phyloP scores from a whole-genome alignment of 2,888 invertebrate species.

The Agrochola lychnidis region DNA sequence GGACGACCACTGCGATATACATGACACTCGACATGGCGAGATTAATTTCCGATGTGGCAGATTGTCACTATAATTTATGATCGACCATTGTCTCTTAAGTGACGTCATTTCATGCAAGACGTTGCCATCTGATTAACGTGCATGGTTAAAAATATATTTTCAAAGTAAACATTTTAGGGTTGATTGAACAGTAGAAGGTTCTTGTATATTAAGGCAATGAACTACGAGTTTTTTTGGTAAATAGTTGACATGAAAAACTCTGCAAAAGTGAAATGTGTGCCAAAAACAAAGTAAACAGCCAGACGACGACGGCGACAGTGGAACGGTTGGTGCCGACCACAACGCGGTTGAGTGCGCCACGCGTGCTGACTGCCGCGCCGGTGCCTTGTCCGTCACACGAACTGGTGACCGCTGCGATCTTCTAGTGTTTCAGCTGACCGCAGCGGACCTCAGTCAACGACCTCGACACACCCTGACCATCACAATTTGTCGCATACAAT shows the following conservation, averaged over 20 bases:
- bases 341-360: constrained; percentile 63
- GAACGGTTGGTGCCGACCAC: constrained; percentile 57
- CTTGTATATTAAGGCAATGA: neutral
- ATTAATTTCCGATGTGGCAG: constrained; percentile 89
- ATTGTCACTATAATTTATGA: constrained; percentile 89
- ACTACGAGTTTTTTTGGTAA: neutral
- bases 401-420: constrained; percentile 78
- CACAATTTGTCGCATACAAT: constrained; percentile 82
- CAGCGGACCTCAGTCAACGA: constrained; percentile 83
- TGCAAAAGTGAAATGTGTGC: constrained; percentile 31
- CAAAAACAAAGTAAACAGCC: constrained; percentile 33
- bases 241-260: neutral
- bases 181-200: constrained; percentile 31
- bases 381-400: constrained; percentile 65
- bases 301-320: constrained; percentile 21
- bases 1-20: constrained; percentile 81
- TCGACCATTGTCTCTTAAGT: constrained; percentile 87
- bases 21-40: constrained; percentile 85
- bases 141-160: constrained; percentile 67
- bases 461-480: constrained; percentile 80
- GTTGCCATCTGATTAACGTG: constrained; percentile 78
- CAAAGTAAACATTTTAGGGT: constrained; percentile 30
- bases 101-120: constrained; percentile 84
- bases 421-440: constrained; percentile 87
- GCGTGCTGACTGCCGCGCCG: constrained; percentile 55